Evolutionary conservation across 2,797 vertebrate species (phyloP), one percentile per base, ranked within the genome.

Genomic region (Tadarida brasiliensis): DNA sequence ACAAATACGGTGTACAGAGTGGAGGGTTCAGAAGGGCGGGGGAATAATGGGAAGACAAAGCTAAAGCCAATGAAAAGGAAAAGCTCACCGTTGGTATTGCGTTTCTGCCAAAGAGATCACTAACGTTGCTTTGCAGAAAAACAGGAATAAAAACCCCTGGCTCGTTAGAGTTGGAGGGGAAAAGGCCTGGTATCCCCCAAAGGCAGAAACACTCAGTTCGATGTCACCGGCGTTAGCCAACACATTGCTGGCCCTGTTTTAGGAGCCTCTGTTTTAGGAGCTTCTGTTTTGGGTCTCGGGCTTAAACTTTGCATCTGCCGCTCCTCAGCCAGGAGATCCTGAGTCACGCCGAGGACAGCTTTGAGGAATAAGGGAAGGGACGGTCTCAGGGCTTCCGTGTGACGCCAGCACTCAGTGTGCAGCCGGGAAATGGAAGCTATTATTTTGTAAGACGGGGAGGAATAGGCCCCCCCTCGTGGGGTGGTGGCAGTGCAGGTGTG

Each of bases 61-160:
- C 33, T 76, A 91, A 81, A 91, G 86, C 20, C 81, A 88, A 91
- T 14, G 78, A 67, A 67, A 91, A 86, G 54, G 73, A 77, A 89
- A 94, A 67, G 44, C 47, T 83, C 1, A 0, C 28, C 0, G 0
- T 47, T 81, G 2, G 0, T 61, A 49, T 24, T 39, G 77, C 80
- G 80, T 90, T 87, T 63, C 77, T 81, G 88, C 76, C 65, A 67
- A 81, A 81, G 89, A 49, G n/a, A 93, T 90, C 30, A 56, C 24
- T 80, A 91, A 94, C 11, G 33, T 33, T 4, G 0, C 12, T 17
- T 77, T 82, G 82, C 35, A 61, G 22, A 85, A 85, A 84, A 85
- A 71, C 0, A 70, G 24, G 67, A 88, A 71, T 20, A 26, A 77
- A 70, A 68, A 28, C 3, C n/a, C 73, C 56, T 56, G 44, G 20